Conservation (phyloP, 1,140 invertebrate species). For the Trichogramma pretiosum region DNA sequence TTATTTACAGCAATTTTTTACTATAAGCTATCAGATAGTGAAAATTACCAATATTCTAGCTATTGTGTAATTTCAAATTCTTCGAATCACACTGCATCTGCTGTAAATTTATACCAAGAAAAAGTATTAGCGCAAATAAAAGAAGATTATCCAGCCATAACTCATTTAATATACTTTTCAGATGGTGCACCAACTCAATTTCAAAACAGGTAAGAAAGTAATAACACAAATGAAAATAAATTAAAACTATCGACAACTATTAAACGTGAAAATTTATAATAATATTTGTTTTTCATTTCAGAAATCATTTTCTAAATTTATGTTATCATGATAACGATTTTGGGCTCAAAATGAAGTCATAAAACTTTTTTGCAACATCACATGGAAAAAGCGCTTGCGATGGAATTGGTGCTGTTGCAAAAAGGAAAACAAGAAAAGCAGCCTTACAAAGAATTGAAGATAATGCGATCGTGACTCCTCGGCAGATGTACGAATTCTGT, state of each 20-base stretch:
- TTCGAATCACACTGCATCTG: slow-evolving; percentile 10
- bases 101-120: slow-evolving; percentile 15
- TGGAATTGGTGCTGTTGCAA: slow-evolving; percentile 8
- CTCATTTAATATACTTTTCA: slow-evolving; percentile 15
- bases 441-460: background rate
- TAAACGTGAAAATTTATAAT: background rate
- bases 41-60: slow-evolving; percentile 6
- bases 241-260: background rate
- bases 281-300: background rate
- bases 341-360: slow-evolving; percentile 9
- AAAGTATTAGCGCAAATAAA: slow-evolving; percentile 2
- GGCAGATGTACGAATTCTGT: slow-evolving; percentile 2
- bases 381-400: slow-evolving; percentile 13
- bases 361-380: slow-evolving; percentile 16
- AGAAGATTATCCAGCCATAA: slow-evolving; percentile 13
- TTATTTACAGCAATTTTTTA: slow-evolving; percentile 13
- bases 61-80: slow-evolving; percentile 13
- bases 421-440: slow-evolving; percentile 4
- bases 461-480: slow-evolving; percentile 5
- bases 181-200: slow-evolving; percentile 17
- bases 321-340: slow-evolving; percentile 14
- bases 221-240: background rate
- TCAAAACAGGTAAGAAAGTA: slow-evolving; percentile 9
- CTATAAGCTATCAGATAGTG: slow-evolving; percentile 8
- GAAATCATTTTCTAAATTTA: slow-evolving; percentile 9